A percentile compares a stretch with the other conserved stretches of the same genome.
Evolutionary conservation across 1,140 invertebrate species (phyloP).

Genomic region (Drosophila miranda): DNA sequence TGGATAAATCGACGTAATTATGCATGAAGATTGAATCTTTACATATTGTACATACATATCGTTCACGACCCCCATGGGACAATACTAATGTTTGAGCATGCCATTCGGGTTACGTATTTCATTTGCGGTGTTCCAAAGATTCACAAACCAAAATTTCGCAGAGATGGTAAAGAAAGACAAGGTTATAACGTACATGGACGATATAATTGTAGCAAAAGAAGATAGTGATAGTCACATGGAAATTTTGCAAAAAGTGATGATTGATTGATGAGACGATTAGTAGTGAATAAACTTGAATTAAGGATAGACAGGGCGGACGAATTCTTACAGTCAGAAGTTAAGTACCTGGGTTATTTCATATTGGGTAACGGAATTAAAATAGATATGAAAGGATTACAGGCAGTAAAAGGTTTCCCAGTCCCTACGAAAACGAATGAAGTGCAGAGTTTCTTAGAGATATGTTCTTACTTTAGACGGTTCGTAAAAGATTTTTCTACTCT

Average conservation of each 20-base stretch:
- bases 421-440: too few relatives aligned
- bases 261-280: not conserved
- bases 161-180: constrained; percentile 4
- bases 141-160: constrained; percentile 6
- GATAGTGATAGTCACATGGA: not conserved
- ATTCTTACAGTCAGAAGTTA: not conserved
- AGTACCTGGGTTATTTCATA: not conserved
- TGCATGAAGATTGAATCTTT: too few relatives aligned
- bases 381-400: not conserved
- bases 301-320: not conserved
- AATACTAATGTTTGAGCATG: not conserved
- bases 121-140: not conserved
- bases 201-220: constrained; percentile 23
- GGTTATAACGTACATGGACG: constrained; percentile 15
- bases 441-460: too few relatives aligned
- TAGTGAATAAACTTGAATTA: not conserved
- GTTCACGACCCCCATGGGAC: too few relatives aligned
- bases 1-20: too few relatives aligned
- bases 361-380: not conserved
- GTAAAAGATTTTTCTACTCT: constrained; percentile 6
- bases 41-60: too few relatives aligned
- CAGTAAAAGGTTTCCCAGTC: not conserved
- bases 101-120: not conserved
- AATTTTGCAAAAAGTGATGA: not conserved
- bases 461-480: too few relatives aligned